A percentile compares a stretch with the other conserved stretches of the same genome.
phyloP scores from a whole-genome alignment of 2,888 invertebrate species.

The Teleiodes luculella region DNA sequence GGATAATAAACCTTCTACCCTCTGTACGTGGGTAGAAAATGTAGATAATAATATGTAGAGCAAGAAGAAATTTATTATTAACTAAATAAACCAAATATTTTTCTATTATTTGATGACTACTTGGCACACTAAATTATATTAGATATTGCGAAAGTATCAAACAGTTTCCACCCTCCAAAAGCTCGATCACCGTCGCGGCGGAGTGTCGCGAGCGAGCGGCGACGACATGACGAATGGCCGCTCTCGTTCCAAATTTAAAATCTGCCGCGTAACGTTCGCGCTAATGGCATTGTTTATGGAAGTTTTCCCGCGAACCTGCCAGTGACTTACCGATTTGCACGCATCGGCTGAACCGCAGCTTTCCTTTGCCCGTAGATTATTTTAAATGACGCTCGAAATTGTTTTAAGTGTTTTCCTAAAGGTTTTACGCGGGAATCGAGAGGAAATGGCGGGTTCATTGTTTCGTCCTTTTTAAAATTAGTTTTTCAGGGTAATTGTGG shows the following conservation, averaged over 20 bases:
- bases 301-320: constrained; percentile 57
- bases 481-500: no score
- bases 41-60: no score
- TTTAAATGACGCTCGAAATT: constrained; percentile 56
- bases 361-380: constrained; percentile 40
- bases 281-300: constrained; percentile 77
- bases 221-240: constrained; percentile 77
- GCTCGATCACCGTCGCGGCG: constrained; percentile 38
- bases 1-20: no score
- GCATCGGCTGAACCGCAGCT: constrained; percentile 45
- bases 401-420: constrained; percentile 39
- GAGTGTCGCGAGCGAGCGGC: constrained; percentile 67
- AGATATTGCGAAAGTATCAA: constrained; percentile 46
- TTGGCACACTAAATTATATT: background rate
- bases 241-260: constrained; percentile 75
- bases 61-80: no score
- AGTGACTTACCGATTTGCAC: constrained; percentile 66
- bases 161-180: constrained; percentile 26
- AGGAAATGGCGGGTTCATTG: no score
- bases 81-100: no score
- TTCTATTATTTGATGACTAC: no score
- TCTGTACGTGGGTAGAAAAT: no score
- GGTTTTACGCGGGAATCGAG: no score
- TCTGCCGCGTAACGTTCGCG: constrained; percentile 73
- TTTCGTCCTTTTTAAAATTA: no score